Conservation (phyloP, 2,888 invertebrate species). For the Rotaria magnacalcarata region DNA sequence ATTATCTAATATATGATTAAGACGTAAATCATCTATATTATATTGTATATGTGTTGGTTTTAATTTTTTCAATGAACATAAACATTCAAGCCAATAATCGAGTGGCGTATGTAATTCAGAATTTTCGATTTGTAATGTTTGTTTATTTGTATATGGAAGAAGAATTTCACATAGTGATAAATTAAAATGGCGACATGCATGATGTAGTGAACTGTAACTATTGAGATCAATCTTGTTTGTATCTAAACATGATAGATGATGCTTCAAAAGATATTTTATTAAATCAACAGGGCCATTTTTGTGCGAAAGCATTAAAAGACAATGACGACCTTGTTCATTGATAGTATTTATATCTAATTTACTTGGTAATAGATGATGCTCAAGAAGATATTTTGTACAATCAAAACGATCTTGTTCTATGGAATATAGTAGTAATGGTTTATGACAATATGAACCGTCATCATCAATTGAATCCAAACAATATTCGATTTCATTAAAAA, state of each 20-base stretch:
- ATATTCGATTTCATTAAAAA: not conserved
- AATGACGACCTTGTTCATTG: constrained; percentile 6
- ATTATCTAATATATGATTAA: not conserved
- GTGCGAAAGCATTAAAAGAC: not conserved
- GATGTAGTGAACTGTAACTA: not conserved
- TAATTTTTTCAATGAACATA: not conserved
- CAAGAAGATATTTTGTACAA: not conserved
- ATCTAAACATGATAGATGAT: not conserved
- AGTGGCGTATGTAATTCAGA: constrained; percentile 16
- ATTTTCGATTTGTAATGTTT: not conserved
- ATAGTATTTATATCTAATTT: not conserved
- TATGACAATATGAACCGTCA: not conserved
- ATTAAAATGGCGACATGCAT: not conserved
- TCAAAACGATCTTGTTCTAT: not conserved
- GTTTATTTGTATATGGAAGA: not conserved
- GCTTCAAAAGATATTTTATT: not conserved
- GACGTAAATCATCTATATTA: not conserved
- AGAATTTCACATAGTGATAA: not conserved
- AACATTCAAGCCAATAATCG: constrained; percentile 12
- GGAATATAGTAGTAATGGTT: not conserved
- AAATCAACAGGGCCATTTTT: not conserved
- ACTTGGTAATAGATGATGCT: not conserved
- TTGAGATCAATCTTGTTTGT: not conserved
- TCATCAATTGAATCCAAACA: not conserved
- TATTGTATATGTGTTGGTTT: not conserved